A percentile compares a stretch with the other conserved stretches of the same genome.
phyloP scores from a whole-genome alignment of 2,888 invertebrate genomes.

The Lasioglossum malachurum region DNA sequence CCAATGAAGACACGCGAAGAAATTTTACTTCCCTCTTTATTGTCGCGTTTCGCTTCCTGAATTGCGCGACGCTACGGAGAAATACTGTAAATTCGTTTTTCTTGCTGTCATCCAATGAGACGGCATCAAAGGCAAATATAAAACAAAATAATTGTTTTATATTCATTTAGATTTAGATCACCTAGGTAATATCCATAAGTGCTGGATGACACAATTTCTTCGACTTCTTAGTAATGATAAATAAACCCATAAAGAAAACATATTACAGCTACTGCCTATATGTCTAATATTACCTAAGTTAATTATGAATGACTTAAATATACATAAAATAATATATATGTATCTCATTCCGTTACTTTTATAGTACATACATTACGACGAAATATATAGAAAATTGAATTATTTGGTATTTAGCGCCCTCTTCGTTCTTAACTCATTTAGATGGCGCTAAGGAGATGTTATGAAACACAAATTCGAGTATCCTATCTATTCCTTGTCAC shows the following conservation, averaged over 20 bases:
- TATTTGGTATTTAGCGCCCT: conserved; percentile 4
- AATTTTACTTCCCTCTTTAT: background rate
- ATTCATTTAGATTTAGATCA: background rate
- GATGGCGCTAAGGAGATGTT: conserved; percentile 52
- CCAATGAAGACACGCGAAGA: background rate
- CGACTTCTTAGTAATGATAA: background rate
- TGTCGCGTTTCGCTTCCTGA: background rate
- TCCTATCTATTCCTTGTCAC: conserved; percentile 58
- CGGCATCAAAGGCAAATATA: background rate
- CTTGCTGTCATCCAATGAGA: background rate
- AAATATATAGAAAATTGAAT: background rate
- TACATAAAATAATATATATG: background rate
- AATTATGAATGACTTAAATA: background rate
- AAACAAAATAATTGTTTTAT: background rate
- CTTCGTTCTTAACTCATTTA: conserved; percentile 13
- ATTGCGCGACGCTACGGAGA: background rate
- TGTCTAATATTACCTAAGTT: background rate
- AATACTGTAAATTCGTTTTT: background rate
- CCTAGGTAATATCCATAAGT: background rate
- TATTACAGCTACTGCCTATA: background rate
- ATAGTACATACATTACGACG: background rate
- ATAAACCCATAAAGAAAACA: background rate
- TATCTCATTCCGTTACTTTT: background rate
- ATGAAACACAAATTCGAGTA: conserved; percentile 51
- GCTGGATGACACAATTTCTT: background rate